Evolutionary conservation across 1,140 invertebrate genomes (phyloP), one percentile per base, ranked within the genome.

Genomic region (Notospermus geniculatus): DNA sequence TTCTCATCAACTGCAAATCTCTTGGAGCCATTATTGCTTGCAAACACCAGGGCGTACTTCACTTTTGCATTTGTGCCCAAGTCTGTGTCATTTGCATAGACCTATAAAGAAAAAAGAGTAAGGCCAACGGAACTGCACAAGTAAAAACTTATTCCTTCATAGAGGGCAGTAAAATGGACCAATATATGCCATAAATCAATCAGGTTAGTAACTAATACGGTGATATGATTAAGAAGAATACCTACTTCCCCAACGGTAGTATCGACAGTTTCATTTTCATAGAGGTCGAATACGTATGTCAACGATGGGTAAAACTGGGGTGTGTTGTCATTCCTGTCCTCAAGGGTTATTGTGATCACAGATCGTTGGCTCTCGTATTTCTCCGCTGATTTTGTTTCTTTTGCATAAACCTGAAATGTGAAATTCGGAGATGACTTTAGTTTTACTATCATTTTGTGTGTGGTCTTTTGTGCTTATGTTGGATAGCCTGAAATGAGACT

Each of bases 1-100:
- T 19, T n/a, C 5, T 5, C n/a, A 50, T 50, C 46, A 7, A 50
- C 25, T 7, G n/a, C 19, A 50, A 50, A 50, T 50, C 4, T 50
- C 4, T 50, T 7, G 19, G 25, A 50, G 4, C 46, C 46, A 27
- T 50, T 27, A n/a, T 50, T 50, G 19, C 19, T 50, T 27, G 46
- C 46, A 27, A 23, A 50, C 19, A 50, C 25, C n/a, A 50, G 9
- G 4, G 19, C 25, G n/a, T 50, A 50, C 19, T 23, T 27, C n/a
- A 50, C 46, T 50, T 50, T 27, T 23, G 19, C 46, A 27, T 50
- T 50, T 50, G 25, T 7, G 25, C n/a, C n/a, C 19, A 50, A 27
- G 25, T 50, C 46, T 23, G 46, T 23, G 25, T 50, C 46, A 50
- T 50, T 50, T 27, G 46, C 46, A 19, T 27, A 50, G 4, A 50